Conservation (phyloP, 2,113 vertebrate genomes). For the Xerus inauris region DNA sequence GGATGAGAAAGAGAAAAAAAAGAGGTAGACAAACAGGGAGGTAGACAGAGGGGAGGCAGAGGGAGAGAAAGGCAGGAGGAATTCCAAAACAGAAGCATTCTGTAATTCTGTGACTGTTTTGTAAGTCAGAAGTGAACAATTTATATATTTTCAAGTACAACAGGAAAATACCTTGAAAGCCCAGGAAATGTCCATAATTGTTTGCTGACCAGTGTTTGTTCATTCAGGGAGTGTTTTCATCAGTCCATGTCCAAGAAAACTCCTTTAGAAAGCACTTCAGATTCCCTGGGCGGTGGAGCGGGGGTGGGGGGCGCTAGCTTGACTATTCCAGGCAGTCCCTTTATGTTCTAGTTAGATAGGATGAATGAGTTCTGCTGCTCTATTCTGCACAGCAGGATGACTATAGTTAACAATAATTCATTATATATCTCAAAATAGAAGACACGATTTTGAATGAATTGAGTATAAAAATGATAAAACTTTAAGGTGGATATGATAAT, state of each 20-base stretch:
- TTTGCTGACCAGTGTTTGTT: background rate
- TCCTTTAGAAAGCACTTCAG: no score
- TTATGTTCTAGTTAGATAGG: background rate
- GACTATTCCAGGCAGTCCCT: background rate
- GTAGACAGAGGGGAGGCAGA: accelerated
- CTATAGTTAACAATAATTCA: background rate
- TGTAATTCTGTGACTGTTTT: background rate
- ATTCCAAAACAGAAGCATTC: background rate
- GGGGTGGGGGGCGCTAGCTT: no score
- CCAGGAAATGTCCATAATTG: background rate
- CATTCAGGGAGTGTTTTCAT: background rate
- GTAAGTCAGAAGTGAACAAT: background rate
- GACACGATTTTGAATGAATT: background rate
- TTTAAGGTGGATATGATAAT: background rate
- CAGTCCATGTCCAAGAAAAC: background rate
- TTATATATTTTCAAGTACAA: background rate
- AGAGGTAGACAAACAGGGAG: background rate
- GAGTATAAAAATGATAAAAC: background rate
- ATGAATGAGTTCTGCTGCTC: background rate
- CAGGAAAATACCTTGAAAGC: background rate
- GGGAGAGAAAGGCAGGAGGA: background rate
- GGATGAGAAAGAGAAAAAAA: background rate
- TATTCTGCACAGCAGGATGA: background rate
- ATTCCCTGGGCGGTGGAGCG: background rate
- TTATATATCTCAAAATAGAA: background rate